Conservation (phyloP, 1,140 invertebrate genomes). For the Latrodectus geometricus region DNA sequence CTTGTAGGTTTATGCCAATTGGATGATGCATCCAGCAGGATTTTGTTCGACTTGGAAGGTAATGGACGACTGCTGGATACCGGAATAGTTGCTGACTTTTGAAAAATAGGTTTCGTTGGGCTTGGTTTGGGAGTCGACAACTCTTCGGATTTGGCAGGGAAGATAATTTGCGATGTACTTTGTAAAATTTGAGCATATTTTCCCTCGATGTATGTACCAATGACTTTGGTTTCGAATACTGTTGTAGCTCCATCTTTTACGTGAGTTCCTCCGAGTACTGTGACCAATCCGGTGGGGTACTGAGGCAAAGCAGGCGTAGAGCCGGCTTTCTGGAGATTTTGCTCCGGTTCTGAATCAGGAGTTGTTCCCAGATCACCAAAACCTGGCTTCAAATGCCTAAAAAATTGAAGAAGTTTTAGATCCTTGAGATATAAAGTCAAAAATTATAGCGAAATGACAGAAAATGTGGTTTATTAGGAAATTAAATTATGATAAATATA, state of each 20-base stretch:
- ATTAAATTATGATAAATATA: too few relatives aligned
- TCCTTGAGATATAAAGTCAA: too few relatives aligned
- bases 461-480: too few relatives aligned
- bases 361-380: slow-evolving; percentile 33
- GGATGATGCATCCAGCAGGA: background rate
- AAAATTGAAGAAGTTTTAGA: background rate
- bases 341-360: slow-evolving; percentile 20
- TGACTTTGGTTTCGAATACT: slow-evolving; percentile 87
- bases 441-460: too few relatives aligned
- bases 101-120: slow-evolving; percentile 31
- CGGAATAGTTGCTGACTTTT: slow-evolving; percentile 22
- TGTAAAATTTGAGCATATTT: slow-evolving; percentile 83
- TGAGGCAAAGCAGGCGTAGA: slow-evolving; percentile 40
- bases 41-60: slow-evolving; percentile 33
- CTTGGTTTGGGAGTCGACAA: slow-evolving; percentile 46
- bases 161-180: slow-evolving; percentile 74
- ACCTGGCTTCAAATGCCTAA: slow-evolving; percentile 46
- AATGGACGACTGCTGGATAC: slow-evolving; percentile 25
- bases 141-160: slow-evolving; percentile 21
- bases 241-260: slow-evolving; percentile 85
- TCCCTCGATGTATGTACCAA: slow-evolving; percentile 87
- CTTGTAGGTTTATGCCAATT: slow-evolving; percentile 5
- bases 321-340: slow-evolving; percentile 41
- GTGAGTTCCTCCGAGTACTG: slow-evolving; percentile 83
- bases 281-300: slow-evolving; percentile 81